Evolutionary conservation across 2,888 invertebrate genomes (phyloP).

Genomic region (Saturnia japonica): DNA sequence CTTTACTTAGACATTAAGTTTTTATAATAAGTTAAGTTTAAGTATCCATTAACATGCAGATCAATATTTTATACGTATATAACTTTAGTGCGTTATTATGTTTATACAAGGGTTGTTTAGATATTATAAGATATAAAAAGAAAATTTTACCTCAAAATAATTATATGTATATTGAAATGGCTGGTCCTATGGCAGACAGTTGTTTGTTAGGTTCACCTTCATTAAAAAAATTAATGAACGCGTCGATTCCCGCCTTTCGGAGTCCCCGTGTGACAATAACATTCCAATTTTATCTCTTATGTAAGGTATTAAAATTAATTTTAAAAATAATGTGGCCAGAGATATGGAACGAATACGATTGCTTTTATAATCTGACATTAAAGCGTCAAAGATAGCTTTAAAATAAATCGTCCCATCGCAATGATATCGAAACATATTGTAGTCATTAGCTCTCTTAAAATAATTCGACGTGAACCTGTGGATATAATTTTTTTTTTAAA

Average conservation of each 20-base stretch:
- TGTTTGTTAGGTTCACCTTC: constrained; percentile 42
- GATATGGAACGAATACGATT: constrained; percentile 28
- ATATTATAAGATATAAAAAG: constrained; percentile 52
- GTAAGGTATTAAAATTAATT: constrained; percentile 40
- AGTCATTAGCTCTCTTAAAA: constrained; percentile 69
- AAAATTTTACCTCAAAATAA: constrained; percentile 60
- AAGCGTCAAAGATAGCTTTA: constrained; percentile 59
- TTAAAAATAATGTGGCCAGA: constrained; percentile 34
- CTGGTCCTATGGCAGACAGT: constrained; percentile 58
- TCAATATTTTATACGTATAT: constrained; percentile 63
- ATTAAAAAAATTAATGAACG: constrained; percentile 16
- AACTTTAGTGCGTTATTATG: constrained; percentile 51
- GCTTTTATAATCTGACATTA: constrained; percentile 38
- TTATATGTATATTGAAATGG: constrained; percentile 45
- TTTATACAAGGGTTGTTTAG: constrained; percentile 59
- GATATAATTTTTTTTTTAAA: neutral
- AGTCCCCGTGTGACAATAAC: constrained; percentile 22
- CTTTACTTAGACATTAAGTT: constrained; percentile 74
- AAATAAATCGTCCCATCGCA: constrained; percentile 72
- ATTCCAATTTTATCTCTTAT: constrained; percentile 35
- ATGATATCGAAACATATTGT: constrained; percentile 60
- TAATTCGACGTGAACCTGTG: constrained; percentile 21
- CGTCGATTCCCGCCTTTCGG: constrained; percentile 11
- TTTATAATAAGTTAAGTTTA: constrained; percentile 53
- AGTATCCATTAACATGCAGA: constrained; percentile 38